Conservation (phyloP, 2,888 invertebrate genomes). For the Cosmopolites sordidus region DNA sequence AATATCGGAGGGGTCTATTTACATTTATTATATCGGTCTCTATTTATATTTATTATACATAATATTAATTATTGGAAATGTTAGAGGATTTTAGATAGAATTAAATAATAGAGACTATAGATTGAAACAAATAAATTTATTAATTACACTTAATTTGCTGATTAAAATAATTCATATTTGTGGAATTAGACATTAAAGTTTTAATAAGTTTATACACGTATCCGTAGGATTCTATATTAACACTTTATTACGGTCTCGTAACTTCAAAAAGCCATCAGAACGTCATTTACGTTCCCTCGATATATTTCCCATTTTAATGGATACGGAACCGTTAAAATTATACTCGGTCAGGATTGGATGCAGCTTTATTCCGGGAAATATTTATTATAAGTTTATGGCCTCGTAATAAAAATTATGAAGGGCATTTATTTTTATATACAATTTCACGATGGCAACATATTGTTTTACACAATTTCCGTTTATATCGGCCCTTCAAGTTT, state of each 20-base stretch:
- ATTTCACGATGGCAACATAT: neutral
- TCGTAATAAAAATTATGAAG: slow-evolving; percentile 34
- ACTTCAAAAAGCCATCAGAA: slow-evolving; percentile 24
- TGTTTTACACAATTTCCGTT: slow-evolving; percentile 1
- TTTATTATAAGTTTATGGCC: slow-evolving; percentile 34
- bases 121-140: neutral
- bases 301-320: slow-evolving; percentile 29
- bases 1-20: no score
- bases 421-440: slow-evolving; percentile 1
- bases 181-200: neutral
- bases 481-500: neutral
- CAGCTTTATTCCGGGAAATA: slow-evolving; percentile 31
- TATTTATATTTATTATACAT: no score
- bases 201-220: neutral
- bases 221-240: slow-evolving; percentile 12
- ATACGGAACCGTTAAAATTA: slow-evolving; percentile 31
- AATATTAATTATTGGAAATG: no score
- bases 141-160: neutral
- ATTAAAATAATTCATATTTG: neutral
- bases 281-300: slow-evolving; percentile 27
- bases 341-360: slow-evolving; percentile 32
- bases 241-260: slow-evolving; percentile 24
- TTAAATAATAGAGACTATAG: no score
- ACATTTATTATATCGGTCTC: no score
- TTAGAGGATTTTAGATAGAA: no score